Evolutionary conservation across 2,888 invertebrate species (phyloP), one percentile per base, ranked within the genome.

Genomic region (Pyrocoelia pectoralis): DNA sequence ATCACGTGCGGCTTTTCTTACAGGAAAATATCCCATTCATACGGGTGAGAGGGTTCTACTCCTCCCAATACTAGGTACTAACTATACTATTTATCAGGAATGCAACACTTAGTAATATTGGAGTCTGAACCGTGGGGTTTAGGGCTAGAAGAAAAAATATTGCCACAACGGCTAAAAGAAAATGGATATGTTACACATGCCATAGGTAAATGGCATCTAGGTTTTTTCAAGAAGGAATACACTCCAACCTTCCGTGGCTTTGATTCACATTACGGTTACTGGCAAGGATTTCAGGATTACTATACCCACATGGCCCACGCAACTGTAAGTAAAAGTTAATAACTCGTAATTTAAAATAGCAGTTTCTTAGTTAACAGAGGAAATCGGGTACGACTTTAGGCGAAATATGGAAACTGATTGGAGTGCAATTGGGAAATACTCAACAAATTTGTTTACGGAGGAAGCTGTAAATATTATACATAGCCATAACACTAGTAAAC

Each of bases 121-220:
- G 88, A 88, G 56, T 84, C 88, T 1, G 89, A 92, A 76, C 92
- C 92, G 0, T 88, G 90, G 80, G 93, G 92, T 2, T 78, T 95
- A 8, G 88, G 89, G 0, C 75, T 89, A 1, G 82, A 79, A 53
- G 84, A 86, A 75, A 85, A 84, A 68, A 71, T 87, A 61, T 71
- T 87, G 63, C 87, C 87, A 0, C 82, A 88, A 80, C 88, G 90
- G 79, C 81, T 94, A 53, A 84, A 85, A 73, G 83, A 83, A 18
- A 80, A 83, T 56, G 93, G 93, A 6, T 95, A 94, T 78, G 80
- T 81, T 15, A 92, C 92, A 0, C 89, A 91, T 76, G 88, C 91
- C 33, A 86, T 94, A 10, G 94, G 94, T 10, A 94, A 94, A 83
- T 94, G 94, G 94, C 91, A 93, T 78, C 85, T 96, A 61, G 96